phyloP scores from a whole-genome alignment of 2,888 invertebrate species.

The Pristionchus maxplancki region DNA sequence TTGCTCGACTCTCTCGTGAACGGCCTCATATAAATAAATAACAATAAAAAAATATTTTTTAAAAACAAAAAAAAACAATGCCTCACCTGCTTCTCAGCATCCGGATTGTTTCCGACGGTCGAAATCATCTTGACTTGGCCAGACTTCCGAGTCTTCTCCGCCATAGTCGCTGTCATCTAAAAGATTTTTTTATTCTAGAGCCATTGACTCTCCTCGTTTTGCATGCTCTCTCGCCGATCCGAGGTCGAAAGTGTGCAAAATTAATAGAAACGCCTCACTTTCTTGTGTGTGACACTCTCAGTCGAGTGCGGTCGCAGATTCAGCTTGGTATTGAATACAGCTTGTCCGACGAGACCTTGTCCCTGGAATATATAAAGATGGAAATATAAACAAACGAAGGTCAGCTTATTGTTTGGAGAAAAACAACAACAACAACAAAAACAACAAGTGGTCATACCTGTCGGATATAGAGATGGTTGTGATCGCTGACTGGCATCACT shows the following conservation, averaged over 20 bases:
- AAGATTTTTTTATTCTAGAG: neutral
- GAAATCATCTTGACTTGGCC: conserved; percentile 96
- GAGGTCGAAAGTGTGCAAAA: no score
- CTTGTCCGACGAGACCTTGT: conserved; percentile 87
- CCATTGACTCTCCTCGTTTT: no score
- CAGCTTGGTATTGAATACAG: conserved; percentile 95
- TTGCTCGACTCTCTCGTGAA: no score
- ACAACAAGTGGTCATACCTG: conserved; percentile 84
- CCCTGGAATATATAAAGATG: conserved; percentile 54
- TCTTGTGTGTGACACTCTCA: conserved; percentile 97
- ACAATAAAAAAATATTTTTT: no score
- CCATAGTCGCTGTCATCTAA: conserved; percentile 89
- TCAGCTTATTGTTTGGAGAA: no score
- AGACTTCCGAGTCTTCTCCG: conserved; percentile 93
- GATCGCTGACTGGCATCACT: conserved; percentile 92
- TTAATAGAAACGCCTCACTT: no score
- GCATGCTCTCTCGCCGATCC: neutral
- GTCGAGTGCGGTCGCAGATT: conserved; percentile 98
- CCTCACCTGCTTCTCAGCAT: conserved; percentile 83
- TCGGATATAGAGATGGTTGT: conserved; percentile 96
- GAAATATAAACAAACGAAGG: neutral
- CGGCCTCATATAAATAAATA: neutral
- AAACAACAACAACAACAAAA: neutral
- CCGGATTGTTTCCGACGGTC: conserved; percentile 94
- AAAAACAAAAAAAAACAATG: neutral